Percentiles rank a stretch among this genome's conserved stretches.
Evolutionary conservation across 2,797 vertebrate species (phyloP).

Genomic region (Gastrophryne carolinensis): DNA sequence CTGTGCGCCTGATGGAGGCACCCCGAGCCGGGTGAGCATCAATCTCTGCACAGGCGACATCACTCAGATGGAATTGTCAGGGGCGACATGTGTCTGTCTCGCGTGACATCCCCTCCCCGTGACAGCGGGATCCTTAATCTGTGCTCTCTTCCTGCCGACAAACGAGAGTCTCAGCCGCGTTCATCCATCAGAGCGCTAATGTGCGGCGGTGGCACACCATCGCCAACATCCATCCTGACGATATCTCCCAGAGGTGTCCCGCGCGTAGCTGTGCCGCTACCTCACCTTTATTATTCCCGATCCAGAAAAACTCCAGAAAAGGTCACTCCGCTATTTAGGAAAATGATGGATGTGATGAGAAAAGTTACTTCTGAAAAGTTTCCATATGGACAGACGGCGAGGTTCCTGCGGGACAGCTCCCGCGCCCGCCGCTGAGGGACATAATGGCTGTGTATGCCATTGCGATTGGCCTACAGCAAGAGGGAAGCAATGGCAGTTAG

Average conservation of each 20-base stretch:
- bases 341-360: neutral
- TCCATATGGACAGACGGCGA: too few relatives aligned
- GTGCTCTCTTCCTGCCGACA: neutral
- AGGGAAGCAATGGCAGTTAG: too few relatives aligned
- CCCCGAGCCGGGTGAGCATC: neutral
- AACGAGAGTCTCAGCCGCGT: neutral
- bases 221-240: neutral
- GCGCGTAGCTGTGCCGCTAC: neutral
- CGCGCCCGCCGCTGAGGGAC: too few relatives aligned
- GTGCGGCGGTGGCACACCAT: neutral
- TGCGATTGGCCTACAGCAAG: too few relatives aligned
- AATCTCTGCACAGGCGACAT: neutral
- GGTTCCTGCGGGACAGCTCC: too few relatives aligned
- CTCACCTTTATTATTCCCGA: neutral
- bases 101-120: neutral
- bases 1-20: neutral
- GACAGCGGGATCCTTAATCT: neutral
- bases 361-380: too few relatives aligned
- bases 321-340: neutral
- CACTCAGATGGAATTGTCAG: neutral
- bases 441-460: too few relatives aligned
- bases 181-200: constrained; percentile 5
- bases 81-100: neutral
- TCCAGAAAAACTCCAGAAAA: neutral
- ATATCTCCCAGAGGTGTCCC: neutral